Base-by-base conservation (phyloP, 37 sponge, comb jelly and placozoan genomes). In the Spongilla lacustris region DNA sequence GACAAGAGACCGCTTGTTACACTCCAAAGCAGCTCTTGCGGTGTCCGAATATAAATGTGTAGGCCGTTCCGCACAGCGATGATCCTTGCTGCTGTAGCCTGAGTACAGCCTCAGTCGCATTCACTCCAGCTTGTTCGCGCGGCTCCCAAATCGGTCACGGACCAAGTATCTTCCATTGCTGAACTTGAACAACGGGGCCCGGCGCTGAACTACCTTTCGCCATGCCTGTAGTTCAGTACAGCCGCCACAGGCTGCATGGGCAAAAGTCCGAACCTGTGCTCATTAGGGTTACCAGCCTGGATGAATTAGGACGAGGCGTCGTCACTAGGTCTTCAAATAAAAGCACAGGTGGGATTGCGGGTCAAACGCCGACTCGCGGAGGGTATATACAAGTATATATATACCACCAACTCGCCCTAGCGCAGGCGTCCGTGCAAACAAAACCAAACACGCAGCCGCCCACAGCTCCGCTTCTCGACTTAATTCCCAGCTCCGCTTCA, bases 301-400 rank as follows among this genome's bases (percentile, higher is more conserved):
- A 84, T 32, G 22, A 48, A n/a, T n/a, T n/a, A 26, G 24, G 50
- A 17, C 19, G 84, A 76, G 19, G 12, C 24, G 11, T 19, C 68
- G 75, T 68, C 22, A 76, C 76, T 12, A 84, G n/a, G 66, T 75
- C 84, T 14, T 32, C 32, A n/a, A n/a, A n/a, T n/a, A n/a, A 4
- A 66, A 50, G 36, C 10, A 36, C 22, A 84, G 69, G n/a, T 74
- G 76, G 6, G 22, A 46, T 22, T 27, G 24, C 22, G 84, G 66
- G 67, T 84, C 84, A 58, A 31, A 84, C 17, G 32, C 32, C 21
- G n/a, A 10, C 1, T 74, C 84, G 46, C n/a, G n/a, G n/a, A n/a
- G n/a, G n/a, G n/a, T n/a, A n/a, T n/a, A n/a, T n/a, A n/a, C n/a
- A n/a, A n/a, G n/a, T n/a, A n/a, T n/a, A n/a, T n/a, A n/a, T n/a